Base-by-base conservation (phyloP, 2,797 vertebrate species). In the Gobio occitaniae region DNA sequence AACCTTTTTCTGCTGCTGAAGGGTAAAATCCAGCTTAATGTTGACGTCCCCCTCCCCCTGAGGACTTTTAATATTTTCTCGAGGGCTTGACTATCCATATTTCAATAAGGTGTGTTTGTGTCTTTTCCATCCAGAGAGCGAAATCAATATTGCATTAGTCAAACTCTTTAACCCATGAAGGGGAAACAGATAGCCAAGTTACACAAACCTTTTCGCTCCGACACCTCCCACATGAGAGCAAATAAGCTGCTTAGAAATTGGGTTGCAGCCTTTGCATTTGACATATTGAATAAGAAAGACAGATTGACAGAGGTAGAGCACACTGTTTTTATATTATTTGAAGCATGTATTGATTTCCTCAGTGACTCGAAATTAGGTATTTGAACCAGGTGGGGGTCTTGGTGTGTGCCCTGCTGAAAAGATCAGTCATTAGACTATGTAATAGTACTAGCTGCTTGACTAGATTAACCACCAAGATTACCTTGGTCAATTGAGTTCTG, bases 61-160 rank as follows among this genome's bases (percentile, higher is more conserved):
- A 82, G 77, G 44, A 80, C 50, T 80, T 75, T 63, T 70, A 61
- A 80, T 81, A 69, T 72, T 41, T 84, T 47, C 44, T 71, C 2
- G 21, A 12, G 44, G 32, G 29, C 69, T 63, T 52, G 56, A 79
- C 84, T 75, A 38, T 78, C 88, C 83, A 88, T 82, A 87, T 88
- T 88, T 69, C 77, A 83, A 82, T 69, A 84, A 56, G 74, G 25
- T 76, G 66, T 52, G 75, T 80, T 78, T 86, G 71, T 87, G 86
- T 85, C 68, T 83, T 85, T 56, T 61, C 59, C 79, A 68, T 63
- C 54, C 81, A 61, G 50, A 84, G 82, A 81, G 78, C 44, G 48
- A 90, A 91, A 90, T 92, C 90, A 86, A 88, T 91, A 89, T 84
- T 74, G 83, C 81, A 90, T 92, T 90, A 90, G 89, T 90, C 74